Evolutionary conservation across 2,888 invertebrate species (phyloP), one percentile per base, ranked within the genome.

Genomic region (Rhamphomyia laevipes): DNA sequence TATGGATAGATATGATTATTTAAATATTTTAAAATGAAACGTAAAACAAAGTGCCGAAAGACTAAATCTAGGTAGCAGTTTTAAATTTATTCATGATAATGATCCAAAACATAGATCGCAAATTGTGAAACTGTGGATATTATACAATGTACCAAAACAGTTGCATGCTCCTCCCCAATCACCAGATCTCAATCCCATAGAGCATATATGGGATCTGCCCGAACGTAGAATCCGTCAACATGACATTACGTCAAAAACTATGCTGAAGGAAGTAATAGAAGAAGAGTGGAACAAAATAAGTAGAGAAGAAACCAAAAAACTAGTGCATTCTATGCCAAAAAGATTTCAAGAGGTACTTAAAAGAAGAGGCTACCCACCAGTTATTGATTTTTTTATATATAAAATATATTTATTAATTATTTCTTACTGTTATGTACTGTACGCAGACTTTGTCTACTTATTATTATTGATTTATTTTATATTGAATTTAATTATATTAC

Each of bases 201-300:
- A 57, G 47, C 46, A 57, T 45, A 44, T 54, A 7, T 56, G 53
- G 53, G 47, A 46, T 37, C 27, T 47, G 18, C 45, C 56, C 51
- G 61, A 67, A 46, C 45, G 45, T n/a, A 41, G 47, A n/a, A 50
- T 46, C 13, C 43, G 47, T 6, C 12, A 47, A 33, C 50, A 48
- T 23, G 23, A 11, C 27, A 52, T 53, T n/a, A 45, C 48, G 1
- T 30, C 35, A 31, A 46, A 48, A 41, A 21, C 17, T 15, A 48
- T 45, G 30, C 33, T 52, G 10, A 49, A 51, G 23, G 21, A 41
- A 16, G 45, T 35, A 2, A 31, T 52, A n/a, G 4, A 16, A 11
- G 48, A 55, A 16, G 46, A 54, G 47, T 54, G 50, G 53, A 16
- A 30, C 13, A 49, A 52, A 46, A 52, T 53, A 35, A 35, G 43